phyloP scores from a whole-genome alignment of 2,113 vertebrate species.

The Melanotaenia duboulayi region DNA sequence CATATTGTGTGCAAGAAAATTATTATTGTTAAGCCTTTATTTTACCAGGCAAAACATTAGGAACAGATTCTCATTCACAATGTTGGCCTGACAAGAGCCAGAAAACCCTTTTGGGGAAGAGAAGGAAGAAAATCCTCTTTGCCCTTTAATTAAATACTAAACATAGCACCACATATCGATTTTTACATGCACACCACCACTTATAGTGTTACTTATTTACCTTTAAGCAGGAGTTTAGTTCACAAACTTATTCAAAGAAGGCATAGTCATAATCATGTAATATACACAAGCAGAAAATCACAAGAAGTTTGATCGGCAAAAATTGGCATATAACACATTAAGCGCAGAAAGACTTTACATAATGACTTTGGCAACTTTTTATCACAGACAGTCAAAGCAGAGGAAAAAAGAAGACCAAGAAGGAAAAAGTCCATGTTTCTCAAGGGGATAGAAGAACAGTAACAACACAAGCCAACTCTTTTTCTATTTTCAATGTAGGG shows the following conservation, averaged over 20 bases:
- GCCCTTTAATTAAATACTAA: constrained; percentile 32
- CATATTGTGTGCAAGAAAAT: too few species aligned
- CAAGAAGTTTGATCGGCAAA: constrained; percentile 27
- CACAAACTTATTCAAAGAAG: constrained; percentile 56
- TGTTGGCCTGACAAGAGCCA: too few species aligned
- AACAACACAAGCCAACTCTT: neutral
- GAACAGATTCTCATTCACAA: too few species aligned
- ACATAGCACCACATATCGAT: constrained; percentile 31
- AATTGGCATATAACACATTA: constrained; percentile 12
- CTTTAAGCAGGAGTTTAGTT: constrained; percentile 31
- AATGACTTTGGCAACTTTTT: constrained; percentile 31
- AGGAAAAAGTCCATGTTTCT: constrained; percentile 18
- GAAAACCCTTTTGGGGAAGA: too few species aligned
- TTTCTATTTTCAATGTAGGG: neutral
- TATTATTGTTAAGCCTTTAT: too few species aligned
- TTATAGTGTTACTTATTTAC: constrained; percentile 40
- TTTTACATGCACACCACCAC: constrained; percentile 22
- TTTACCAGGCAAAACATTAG: too few species aligned
- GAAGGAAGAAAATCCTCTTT: constrained; percentile 9
- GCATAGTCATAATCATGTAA: constrained; percentile 40
- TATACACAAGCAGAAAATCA: constrained; percentile 15
- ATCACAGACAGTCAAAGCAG: constrained; percentile 47
- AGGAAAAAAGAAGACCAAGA: constrained; percentile 28
- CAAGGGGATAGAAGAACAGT: constrained; percentile 15
- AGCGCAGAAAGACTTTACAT: constrained; percentile 25